Evolutionary conservation across 1,140 invertebrate genomes (phyloP), one percentile per base, ranked within the genome.

Genomic region (Calephelis nemesis): DNA sequence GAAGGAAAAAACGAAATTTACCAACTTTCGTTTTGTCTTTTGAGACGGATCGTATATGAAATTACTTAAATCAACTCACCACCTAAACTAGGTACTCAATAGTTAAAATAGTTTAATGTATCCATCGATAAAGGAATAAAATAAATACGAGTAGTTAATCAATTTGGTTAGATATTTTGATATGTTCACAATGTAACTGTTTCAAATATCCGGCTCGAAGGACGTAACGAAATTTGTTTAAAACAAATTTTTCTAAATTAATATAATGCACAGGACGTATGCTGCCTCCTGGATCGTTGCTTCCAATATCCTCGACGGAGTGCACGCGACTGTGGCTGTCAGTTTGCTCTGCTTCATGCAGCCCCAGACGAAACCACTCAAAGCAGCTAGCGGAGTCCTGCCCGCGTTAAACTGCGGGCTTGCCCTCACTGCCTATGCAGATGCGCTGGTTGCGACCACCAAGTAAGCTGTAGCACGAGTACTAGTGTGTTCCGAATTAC

Each of bases 321-420:
- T 82, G 93, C 95, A 65, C 94, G 96, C 81, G 96, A 97, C 87
- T 97, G 96, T 88, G 96, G 96, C 92, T 97, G 96, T 93, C 96
- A 97, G 90, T 97, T 97, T 90, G 96, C 96, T 81, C 93, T 97
- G 83, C 94, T 97, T 80, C 96, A 97, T 91, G 95, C 96, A 79
- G 96, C 94, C 74, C 95, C 96, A 79, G 94, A 94, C 83, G 94
- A 94, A 47, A 83, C 84, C 82, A 92, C 74, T 79, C 85, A 86
- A 72, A 81, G 77, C 83, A 90, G 88, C 87, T 92, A 93, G 92
- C 92, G 83, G 81, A 86, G 78, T 71, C 85, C 82, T 42, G 88
- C 88, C 88, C 86, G 88, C 82, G 86, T 67, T 72, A 77, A 67
- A 65, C 66, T 82, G 88, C 87, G 88, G 88, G 84, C 82, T 69